These are phyloP conservation scores for Neoaliturus tenellus DNA, from an alignment of 2,888 invertebrate species.

Conservation along the genomic window DNA sequence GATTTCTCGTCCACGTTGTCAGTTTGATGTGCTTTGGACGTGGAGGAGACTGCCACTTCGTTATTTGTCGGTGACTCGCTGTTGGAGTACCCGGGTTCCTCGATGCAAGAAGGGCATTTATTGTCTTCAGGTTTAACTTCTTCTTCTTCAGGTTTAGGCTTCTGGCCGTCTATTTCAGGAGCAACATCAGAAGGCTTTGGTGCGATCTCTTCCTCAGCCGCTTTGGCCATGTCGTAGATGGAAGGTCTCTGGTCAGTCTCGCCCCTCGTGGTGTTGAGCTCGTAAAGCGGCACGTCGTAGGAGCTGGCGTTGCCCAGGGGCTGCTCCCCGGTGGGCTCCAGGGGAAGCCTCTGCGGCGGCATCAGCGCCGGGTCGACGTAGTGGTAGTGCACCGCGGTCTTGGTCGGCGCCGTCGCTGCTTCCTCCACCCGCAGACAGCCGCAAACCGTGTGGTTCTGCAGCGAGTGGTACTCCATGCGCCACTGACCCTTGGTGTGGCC, in stretches of 20 bases:
- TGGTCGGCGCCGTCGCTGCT: background rate
- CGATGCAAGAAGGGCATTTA: no score
- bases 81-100: background rate
- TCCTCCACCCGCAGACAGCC: conserved; percentile 13
- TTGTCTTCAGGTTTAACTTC: no score
- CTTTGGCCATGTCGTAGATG: background rate
- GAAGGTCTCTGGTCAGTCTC: no score
- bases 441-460: conserved; percentile 47
- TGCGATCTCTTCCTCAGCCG: background rate
- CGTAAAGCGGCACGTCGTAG: background rate
- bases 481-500: conserved; percentile 23
- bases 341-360: background rate
- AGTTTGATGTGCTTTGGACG: background rate
- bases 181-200: background rate
- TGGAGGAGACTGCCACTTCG: background rate
- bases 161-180: no score
- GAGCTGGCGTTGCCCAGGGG: background rate
- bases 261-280: no score
- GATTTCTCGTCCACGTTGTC: background rate
- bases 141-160: no score
- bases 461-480: conserved; percentile 8
- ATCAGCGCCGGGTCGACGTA: background rate
- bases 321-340: background rate
- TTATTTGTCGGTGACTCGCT: background rate
- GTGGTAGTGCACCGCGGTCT: conserved; percentile 1